Evolutionary conservation across 2,888 invertebrate genomes (phyloP).

Genomic region (Epinotia ramella): DNA sequence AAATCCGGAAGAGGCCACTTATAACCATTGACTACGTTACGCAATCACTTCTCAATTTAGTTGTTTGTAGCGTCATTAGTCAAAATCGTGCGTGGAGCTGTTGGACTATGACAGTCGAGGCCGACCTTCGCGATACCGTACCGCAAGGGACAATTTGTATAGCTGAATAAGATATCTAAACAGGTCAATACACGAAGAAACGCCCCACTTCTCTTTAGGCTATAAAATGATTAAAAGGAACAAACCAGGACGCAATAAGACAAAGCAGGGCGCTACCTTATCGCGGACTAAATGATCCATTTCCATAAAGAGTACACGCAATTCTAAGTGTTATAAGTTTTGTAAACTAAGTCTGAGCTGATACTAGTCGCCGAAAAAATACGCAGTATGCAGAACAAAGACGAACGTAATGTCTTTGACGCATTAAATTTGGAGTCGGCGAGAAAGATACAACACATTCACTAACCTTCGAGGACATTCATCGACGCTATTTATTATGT

Average conservation of each 20-base stretch:
- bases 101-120: conserved; percentile 11
- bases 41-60: conserved; percentile 43
- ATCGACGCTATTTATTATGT: too few species aligned
- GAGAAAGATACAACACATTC: too few species aligned
- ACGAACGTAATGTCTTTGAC: too few species aligned
- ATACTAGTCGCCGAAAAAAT: too few species aligned
- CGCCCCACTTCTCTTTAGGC: background rate
- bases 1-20: conserved; percentile 43
- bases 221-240: background rate
- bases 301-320: background rate
- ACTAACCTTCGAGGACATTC: too few species aligned
- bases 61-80: conserved; percentile 38
- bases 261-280: background rate
- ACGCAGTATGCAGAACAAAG: too few species aligned
- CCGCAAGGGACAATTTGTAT: background rate
- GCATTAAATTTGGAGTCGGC: too few species aligned
- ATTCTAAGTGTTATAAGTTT: background rate
- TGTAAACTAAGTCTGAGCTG: background rate
- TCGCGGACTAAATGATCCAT: background rate
- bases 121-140: background rate
- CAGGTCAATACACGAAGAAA: too few species aligned
- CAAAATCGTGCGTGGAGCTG: conserved; percentile 26
- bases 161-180: background rate
- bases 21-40: conserved; percentile 37
- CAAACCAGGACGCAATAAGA: background rate